These are phyloP conservation scores for Cydia amplana DNA, from an alignment of 1,140 invertebrate genomes.

Conservation along the genomic window DNA sequence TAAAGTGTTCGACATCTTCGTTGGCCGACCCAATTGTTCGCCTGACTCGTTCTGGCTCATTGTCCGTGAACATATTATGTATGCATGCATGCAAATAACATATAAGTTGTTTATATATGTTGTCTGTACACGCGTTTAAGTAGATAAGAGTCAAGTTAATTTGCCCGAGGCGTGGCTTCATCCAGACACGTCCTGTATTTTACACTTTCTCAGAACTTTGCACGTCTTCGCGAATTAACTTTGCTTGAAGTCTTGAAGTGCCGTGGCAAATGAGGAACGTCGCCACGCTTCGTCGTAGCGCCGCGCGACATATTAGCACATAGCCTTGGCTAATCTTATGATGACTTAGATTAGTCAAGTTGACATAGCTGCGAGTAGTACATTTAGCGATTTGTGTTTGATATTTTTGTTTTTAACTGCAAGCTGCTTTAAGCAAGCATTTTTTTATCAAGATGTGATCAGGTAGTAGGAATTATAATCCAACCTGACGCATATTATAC, in stretches of 20 bases:
- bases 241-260: constrained; percentile 15
- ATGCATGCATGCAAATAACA: not conserved
- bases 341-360: not conserved
- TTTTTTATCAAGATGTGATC: too few species aligned
- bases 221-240: constrained; percentile 10
- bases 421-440: too few species aligned
- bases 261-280: not conserved
- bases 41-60: not conserved
- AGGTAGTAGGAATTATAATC: too few species aligned
- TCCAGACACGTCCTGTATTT: constrained; percentile 22
- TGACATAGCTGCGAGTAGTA: not conserved
- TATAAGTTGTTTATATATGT: not conserved
- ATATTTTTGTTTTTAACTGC: too few species aligned
- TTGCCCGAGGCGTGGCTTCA: constrained; percentile 16
- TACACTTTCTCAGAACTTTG: not conserved
- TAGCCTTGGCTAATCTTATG: not conserved
- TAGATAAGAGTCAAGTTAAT: constrained; percentile 15
- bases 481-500: too few species aligned
- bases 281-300: not conserved
- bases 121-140: not conserved
- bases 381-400: too few species aligned
- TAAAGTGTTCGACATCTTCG: too few species aligned
- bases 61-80: not conserved
- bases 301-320: constrained; percentile 4
- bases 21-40: too few species aligned